These are phyloP conservation scores for Potamilus streckersoni DNA, from an alignment of 1,140 invertebrate genomes.

Conservation along the genomic window DNA sequence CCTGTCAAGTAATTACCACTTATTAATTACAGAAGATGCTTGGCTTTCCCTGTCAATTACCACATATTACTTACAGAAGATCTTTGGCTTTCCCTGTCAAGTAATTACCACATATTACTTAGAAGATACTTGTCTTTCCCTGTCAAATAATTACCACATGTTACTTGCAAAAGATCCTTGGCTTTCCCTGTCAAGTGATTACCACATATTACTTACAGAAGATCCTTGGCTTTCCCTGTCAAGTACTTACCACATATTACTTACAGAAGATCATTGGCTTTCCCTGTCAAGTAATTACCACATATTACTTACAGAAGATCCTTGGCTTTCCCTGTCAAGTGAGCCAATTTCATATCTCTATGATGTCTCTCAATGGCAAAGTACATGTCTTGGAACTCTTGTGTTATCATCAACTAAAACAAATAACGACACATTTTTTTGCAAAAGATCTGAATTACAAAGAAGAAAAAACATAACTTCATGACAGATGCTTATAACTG, in stretches of 20 bases:
- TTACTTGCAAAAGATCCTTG: slow-evolving; percentile 50
- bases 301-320: slow-evolving; percentile 49
- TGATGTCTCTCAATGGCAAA: slow-evolving; percentile 54
- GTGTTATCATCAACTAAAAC: slow-evolving; percentile 21
- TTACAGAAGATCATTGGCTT: slow-evolving; percentile 54
- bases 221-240: slow-evolving; percentile 32
- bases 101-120: slow-evolving; percentile 19
- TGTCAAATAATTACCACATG: slow-evolving; percentile 57
- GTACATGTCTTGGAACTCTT: slow-evolving; percentile 58
- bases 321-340: slow-evolving; percentile 26
- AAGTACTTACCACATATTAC: slow-evolving; percentile 3
- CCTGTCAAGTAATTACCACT: slow-evolving; percentile 60
- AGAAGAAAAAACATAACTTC: too few relatives aligned
- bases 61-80: slow-evolving; percentile 48
- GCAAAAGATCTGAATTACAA: too few relatives aligned
- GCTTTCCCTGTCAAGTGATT: slow-evolving; percentile 20
- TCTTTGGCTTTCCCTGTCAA: slow-evolving; percentile 17
- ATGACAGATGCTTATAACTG: too few relatives aligned
- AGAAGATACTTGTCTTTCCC: slow-evolving; percentile 55
- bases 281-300: slow-evolving; percentile 60
- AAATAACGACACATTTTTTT: neutral
- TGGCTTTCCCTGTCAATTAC: slow-evolving; percentile 19
- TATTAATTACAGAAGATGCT: slow-evolving; percentile 48
- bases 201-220: slow-evolving; percentile 41
- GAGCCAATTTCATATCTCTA: slow-evolving; percentile 52